Base-by-base conservation (phyloP, 2,113 vertebrate genomes). In the Tupaia tana region DNA sequence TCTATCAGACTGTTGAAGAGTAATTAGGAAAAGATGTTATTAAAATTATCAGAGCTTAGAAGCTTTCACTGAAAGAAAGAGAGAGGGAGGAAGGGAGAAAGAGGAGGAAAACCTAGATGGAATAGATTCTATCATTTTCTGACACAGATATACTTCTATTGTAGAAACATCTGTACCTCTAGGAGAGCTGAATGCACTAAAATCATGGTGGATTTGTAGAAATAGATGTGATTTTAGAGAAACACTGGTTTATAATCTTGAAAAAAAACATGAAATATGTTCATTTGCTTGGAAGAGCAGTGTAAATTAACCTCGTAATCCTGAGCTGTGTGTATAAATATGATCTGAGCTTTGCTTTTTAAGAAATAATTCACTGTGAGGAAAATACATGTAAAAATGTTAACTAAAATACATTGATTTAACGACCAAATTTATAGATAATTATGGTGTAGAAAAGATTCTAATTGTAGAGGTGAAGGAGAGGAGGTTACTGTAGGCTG, bases 101-200 rank as follows among this genome's bases (percentile, higher is more conserved):
- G 3, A 9, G 9, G 12, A 27, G 25, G 20, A 66, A 16, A 18
- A 71, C 11, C 12, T 52, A 29, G 31, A 74, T 54, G 5, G 89
- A n/a, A 14, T 13, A 15, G n/a, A 34, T 52, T 75, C 7, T 4
- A 1, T 0, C 1, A 69, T 1, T 34, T 1, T 1, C 13, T 14
- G 16, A 79, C 8, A 16, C 1, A 75, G 4, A 27, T 56, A 56
- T 75, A 18, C 54, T 77, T 67, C 59, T 56, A 58, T 77, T 67
- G 34, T 56, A 58, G 29, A 94, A 90, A 70, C 4, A 92, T 0
- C 0, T 27, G 18, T 79, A 71, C 43, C 43, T 43, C 43, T 43
- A 43, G 43, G 43, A 5, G 3, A 3, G 22, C 52, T 73, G 29
- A 85, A 67, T 34, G 10, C 31, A 58, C 24, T 93, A n/a, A 73